phyloP scores from a whole-genome alignment of 2,797 vertebrate species.

The Echiichthys vipera region DNA sequence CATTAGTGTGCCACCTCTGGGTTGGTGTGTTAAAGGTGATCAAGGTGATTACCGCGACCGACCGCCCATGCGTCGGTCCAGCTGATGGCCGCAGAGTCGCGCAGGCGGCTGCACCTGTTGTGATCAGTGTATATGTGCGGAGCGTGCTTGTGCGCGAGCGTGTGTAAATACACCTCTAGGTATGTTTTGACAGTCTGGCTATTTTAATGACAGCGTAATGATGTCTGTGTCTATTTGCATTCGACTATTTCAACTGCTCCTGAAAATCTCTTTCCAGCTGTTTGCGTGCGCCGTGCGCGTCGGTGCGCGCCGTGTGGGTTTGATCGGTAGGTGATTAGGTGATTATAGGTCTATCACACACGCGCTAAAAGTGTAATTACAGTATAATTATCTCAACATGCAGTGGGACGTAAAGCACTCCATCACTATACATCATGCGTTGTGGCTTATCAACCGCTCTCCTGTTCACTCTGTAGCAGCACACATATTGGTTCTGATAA shows the following conservation, averaged over 20 bases:
- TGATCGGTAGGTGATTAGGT: conserved; percentile 65
- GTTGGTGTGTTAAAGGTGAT: conserved; percentile 51
- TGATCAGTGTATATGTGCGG: conserved; percentile 41
- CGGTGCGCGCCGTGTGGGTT: conserved; percentile 55
- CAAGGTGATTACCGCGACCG: conserved; percentile 48
- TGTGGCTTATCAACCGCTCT: conserved; percentile 26
- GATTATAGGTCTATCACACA: conserved; percentile 66
- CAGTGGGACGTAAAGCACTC: conserved; percentile 45
- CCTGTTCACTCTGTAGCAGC: conserved; percentile 35
- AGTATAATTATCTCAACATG: conserved; percentile 51
- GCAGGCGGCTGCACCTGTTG: conserved; percentile 76
- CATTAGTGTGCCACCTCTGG: conserved; percentile 31
- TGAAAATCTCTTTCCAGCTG: conserved; percentile 34
- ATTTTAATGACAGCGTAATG: conserved; percentile 38
- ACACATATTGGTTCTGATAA: conserved; percentile 53
- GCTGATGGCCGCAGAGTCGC: conserved; percentile 48
- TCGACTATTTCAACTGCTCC: conserved; percentile 30
- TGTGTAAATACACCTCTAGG: background rate
- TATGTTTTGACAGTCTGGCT: conserved; percentile 8
- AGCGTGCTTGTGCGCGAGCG: conserved; percentile 30
- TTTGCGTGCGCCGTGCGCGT: conserved; percentile 37
- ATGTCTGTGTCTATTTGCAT: conserved; percentile 36
- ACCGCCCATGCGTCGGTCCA: conserved; percentile 47
- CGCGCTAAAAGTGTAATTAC: conserved; percentile 57
- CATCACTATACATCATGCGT: conserved; percentile 46